Percentiles rank a stretch among this genome's conserved stretches.
Conservation (phyloP, 2,113 vertebrate genomes). For the Tupaia chinensis region DNA sequence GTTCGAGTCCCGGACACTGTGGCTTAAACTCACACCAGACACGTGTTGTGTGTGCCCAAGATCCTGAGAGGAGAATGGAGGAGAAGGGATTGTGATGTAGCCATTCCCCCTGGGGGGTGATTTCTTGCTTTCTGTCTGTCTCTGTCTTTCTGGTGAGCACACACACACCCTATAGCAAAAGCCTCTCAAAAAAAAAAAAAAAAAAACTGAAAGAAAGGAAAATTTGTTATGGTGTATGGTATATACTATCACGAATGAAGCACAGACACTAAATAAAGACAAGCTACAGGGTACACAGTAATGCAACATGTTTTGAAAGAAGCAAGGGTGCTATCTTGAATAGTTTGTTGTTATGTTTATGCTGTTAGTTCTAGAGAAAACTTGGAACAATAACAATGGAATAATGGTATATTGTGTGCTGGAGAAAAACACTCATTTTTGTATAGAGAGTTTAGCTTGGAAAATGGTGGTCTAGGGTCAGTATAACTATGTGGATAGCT, state of each 20-base stretch:
- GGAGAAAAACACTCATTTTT: neutral
- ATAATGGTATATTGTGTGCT: neutral
- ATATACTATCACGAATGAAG: neutral
- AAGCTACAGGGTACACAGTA: no score
- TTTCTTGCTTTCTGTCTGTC: no score
- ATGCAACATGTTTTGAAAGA: neutral
- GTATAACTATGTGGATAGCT: neutral
- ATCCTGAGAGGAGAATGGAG: no score
- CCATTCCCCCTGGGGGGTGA: no score
- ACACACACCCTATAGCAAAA: no score
- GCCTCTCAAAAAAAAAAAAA: no score
- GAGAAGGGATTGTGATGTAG: no score
- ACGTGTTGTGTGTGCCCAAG: no score
- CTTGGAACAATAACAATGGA: neutral
- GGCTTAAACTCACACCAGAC: no score
- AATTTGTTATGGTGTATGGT: neutral
- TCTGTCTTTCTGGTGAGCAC: no score
- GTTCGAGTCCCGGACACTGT: no score
- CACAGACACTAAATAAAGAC: neutral
- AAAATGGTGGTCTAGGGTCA: neutral
- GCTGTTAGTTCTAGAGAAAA: neutral
- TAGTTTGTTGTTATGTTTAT: neutral
- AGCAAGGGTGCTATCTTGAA: neutral
- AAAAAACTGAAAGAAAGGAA: neutral
- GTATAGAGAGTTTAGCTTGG: neutral